Evolutionary conservation across 2,113 vertebrate species (phyloP).

Genomic region (Uria lomvia): DNA sequence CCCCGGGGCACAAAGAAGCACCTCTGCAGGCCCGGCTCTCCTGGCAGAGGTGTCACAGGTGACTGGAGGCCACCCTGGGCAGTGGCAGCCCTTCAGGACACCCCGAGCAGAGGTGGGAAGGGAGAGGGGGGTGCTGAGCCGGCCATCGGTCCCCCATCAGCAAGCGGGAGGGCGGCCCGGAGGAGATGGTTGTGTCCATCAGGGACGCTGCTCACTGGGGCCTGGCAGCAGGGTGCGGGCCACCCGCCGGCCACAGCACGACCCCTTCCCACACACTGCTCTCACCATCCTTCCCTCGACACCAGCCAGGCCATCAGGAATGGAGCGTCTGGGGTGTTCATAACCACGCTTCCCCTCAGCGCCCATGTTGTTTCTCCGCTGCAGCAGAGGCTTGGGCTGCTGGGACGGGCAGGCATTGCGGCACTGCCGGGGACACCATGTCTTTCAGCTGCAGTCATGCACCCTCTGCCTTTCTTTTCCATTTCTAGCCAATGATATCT

Average conservation of each 20-base stretch:
- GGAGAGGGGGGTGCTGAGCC: not conserved
- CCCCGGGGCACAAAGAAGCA: fast-evolving
- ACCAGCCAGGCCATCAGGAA: fast-evolving
- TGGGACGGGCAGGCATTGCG: not conserved
- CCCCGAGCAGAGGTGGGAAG: not conserved
- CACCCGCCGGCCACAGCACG: not conserved
- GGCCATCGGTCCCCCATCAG: not conserved
- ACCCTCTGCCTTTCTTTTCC: not conserved
- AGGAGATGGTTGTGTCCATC: not conserved
- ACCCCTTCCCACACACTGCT: not conserved
- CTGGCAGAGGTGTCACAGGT: not conserved
- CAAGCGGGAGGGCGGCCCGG: not conserved
- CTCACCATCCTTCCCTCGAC: not conserved
- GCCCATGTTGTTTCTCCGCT: not conserved
- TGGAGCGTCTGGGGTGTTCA: not conserved
- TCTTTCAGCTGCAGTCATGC: not conserved
- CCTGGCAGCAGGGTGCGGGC: not conserved
- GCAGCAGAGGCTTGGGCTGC: not conserved
- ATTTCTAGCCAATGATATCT: not conserved
- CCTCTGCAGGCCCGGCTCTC: not conserved
- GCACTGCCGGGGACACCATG: not conserved
- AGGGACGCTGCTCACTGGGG: not conserved
- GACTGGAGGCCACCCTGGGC: not conserved
- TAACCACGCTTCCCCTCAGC: not conserved
- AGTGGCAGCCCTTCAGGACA: not conserved